Evolutionary conservation across 2,113 vertebrate genomes (phyloP), one percentile per base, ranked within the genome.

Genomic region (Eptesicus fuscus): DNA sequence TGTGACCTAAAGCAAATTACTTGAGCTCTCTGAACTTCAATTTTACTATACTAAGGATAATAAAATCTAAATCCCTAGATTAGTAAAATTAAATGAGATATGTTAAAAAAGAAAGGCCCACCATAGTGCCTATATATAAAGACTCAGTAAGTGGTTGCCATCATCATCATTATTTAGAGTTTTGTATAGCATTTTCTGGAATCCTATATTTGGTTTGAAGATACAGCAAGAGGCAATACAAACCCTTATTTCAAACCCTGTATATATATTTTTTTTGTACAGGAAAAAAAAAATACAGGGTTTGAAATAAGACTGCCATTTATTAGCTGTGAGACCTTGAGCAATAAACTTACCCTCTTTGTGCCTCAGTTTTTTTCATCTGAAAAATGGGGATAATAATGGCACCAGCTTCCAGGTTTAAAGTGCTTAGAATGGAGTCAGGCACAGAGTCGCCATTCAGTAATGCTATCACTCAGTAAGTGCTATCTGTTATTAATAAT

Each of bases 41-140:
- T 90, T 92, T 84, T 82, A 63, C 30, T 82, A 56, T 79, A 83
- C 73, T 95, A 74, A 91, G 42, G 3, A 65, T 35, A 77, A 80
- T 83, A 83, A 96, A 83, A 83, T 35, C 42, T n/a, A 86, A 94
- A 18, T 10, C 40, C 40, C 16, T 69, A 69, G 7, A n/a, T 63
- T 78, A 49, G 90, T 35, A 96, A 77, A 18, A 78, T 71, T 71
- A 73, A 73, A 83, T 95, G n/a, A 88, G 8, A 73, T 74, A 5
- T 47, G 4, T 44, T 7, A 9, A 13, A 7, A 69, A 63, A 80
- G 73, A 12, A 61, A 61, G 25, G 8, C 28, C 53, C 76, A 76
- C n/a, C 37, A 13, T 20, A 5, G 8, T 37, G 5, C 18, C 47
- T 87, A 32, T 59, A 28, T 30, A 59, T 59, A 63, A 89, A 88